Conservation (phyloP, 2,113 vertebrate genomes). For the Amphilophus citrinellus region DNA sequence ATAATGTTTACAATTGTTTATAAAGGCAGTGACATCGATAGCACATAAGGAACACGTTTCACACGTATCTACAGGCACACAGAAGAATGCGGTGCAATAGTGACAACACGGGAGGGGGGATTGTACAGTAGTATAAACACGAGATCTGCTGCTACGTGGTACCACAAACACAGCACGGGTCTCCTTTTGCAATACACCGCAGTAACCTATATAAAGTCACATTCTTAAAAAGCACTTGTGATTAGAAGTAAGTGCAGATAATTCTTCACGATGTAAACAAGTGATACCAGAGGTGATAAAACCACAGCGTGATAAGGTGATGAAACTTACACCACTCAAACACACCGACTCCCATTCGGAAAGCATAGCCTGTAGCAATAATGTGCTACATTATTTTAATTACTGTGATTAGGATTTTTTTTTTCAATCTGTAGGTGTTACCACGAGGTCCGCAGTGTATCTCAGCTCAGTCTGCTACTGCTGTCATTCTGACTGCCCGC, state of each 20-base stretch:
- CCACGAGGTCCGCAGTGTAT: slow-evolving; percentile 67
- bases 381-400: not conserved
- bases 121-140: too few species aligned
- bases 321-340: not conserved
- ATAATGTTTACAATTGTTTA: not conserved
- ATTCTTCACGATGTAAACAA: slow-evolving; percentile 10
- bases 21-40: not conserved
- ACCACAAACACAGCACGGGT: not conserved
- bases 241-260: not conserved
- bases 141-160: not conserved
- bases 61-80: not conserved
- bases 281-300: slow-evolving; percentile 1
- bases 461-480: too few species aligned
- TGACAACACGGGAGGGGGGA: not conserved
- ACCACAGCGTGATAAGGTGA: not conserved
- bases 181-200: not conserved
- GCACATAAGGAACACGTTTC: not conserved
- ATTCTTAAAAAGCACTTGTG: not conserved
- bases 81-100: not conserved
- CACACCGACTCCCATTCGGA: not conserved
- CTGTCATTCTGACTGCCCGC: too few species aligned
- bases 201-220: not conserved
- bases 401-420: not conserved
- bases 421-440: slow-evolving; percentile 1
- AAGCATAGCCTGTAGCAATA: not conserved